Evolutionary conservation across 2,888 invertebrate genomes (phyloP), one percentile per base, ranked within the genome.

Genomic region (Orthosia gracilis): DNA sequence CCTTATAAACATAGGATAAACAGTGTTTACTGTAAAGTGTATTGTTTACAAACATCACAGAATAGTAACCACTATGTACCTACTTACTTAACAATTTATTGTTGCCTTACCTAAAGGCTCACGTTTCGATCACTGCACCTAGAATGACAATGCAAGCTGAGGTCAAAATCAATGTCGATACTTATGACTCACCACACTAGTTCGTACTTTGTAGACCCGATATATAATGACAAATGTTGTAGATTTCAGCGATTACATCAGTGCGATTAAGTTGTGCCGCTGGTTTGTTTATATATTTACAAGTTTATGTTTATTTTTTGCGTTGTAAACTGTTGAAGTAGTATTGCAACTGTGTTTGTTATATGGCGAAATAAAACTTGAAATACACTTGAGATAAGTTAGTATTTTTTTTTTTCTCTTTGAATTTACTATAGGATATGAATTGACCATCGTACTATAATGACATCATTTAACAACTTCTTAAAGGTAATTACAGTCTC

Each of bases 161-260:
- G 86, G 84, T 85, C 83, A 83, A 86, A 86, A 86, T 82, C 85
- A 86, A 86, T 84, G 86, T 85, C 85, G 70, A 52, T 15, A n/a
- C n/a, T n/a, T n/a, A 67, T 86, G 85, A 85, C 62, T 86, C 86
- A 86, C 79, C 78, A 68, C 70, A 77, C 66, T 80, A 75, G 58
- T 67, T 64, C n/a, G 49, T 80, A 75, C 55, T 67, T 64, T 23
- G 49, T 55, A 69, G 21, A 74, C 72, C 71, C 73, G 67, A 79
- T 65, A 67, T 45, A 15, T 45, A 15, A 45, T 85, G 82, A 82
- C 80, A 70, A 78, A 80, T 73, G 45, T 47, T 69, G 76, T 67
- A 31, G 57, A 80, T 80, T 85, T 79, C 72, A 84, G 82, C 80
- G 84, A 84, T 86, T 86, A 78, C 86, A 84, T 86, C 86, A 86